Percentiles rank a stretch among this genome's conserved stretches.
These are phyloP conservation scores for Verasper variegatus DNA, from an alignment of 2,113 vertebrate genomes.

Conservation along the genomic window DNA sequence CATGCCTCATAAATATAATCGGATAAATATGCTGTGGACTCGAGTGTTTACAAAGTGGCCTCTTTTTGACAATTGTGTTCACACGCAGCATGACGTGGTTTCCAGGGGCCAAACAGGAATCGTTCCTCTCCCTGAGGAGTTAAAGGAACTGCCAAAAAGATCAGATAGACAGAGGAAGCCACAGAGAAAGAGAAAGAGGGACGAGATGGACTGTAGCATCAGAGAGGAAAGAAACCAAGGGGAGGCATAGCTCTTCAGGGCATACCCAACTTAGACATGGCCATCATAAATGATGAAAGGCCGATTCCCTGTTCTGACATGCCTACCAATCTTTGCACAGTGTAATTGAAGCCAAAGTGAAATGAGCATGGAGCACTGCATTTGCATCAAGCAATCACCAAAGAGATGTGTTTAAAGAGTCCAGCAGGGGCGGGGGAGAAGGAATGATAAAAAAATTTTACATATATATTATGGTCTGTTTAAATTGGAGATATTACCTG, in stretches of 20 bases:
- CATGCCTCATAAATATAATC: neutral
- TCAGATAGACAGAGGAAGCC: conserved; percentile 18
- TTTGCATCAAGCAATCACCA: conserved; percentile 78
- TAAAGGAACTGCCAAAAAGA: conserved; percentile 10
- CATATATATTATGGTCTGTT: conserved; percentile 64
- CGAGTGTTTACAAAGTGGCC: neutral
- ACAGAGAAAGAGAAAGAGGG: conserved; percentile 31
- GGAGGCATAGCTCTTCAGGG: conserved; percentile 64
- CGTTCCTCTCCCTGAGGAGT: conserved; percentile 27
- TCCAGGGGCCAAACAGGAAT: conserved; percentile 26
- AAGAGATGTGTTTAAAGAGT: conserved; percentile 68
- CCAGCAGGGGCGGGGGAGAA: neutral
- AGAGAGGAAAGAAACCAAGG: conserved; percentile 36
- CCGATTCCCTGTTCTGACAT: conserved; percentile 72
- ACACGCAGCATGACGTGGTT: neutral
- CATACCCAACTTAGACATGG: conserved; percentile 72
- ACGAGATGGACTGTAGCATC: conserved; percentile 33
- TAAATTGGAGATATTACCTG: conserved; percentile 74
- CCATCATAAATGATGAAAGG: conserved; percentile 81
- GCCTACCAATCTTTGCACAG: conserved; percentile 76
- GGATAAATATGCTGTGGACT: neutral
- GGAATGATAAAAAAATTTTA: no score
- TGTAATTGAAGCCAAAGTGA: conserved; percentile 76
- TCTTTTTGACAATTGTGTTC: conserved; percentile 10
- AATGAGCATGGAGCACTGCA: conserved; percentile 53